Evolutionary conservation across 2,797 vertebrate genomes (phyloP).

Genomic region (Phalloptychus januarius): DNA sequence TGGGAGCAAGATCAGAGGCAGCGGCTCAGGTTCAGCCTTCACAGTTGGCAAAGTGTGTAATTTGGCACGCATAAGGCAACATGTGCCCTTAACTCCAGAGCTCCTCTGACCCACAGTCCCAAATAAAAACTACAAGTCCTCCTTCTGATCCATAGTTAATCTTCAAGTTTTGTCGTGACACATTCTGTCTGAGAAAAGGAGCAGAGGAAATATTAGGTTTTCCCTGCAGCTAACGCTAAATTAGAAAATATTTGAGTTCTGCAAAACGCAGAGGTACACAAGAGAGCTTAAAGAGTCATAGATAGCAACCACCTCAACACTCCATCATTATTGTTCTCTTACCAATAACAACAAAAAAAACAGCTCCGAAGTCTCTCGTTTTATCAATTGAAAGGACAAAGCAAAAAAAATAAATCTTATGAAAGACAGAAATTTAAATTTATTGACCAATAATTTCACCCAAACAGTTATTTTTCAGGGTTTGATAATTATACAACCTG

Average conservation of each 20-base stretch:
- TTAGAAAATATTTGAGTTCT: slow-evolving; percentile 49
- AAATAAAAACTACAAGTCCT: neutral
- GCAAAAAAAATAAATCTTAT: neutral
- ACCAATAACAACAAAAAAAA: slow-evolving; percentile 3
- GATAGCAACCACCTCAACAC: slow-evolving; percentile 33
- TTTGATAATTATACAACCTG: neutral
- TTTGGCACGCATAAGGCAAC: slow-evolving; percentile 15
- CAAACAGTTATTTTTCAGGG: neutral
- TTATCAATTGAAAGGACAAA: neutral
- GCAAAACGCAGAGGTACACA: slow-evolving; percentile 28
- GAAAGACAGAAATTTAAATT: neutral
- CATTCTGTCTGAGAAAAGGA: slow-evolving; percentile 30
- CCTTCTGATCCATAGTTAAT: slow-evolving; percentile 1
- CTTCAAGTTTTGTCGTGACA: slow-evolving; percentile 19
- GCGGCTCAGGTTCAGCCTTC: slow-evolving; percentile 15
- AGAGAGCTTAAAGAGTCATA: slow-evolving; percentile 10
- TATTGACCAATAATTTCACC: neutral
- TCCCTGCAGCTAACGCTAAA: slow-evolving; percentile 49
- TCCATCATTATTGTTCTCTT: slow-evolving; percentile 39
- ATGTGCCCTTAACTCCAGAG: slow-evolving; percentile 7
- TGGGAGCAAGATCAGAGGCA: slow-evolving; percentile 20
- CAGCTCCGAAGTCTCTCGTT: neutral
- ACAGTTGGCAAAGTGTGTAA: slow-evolving; percentile 36
- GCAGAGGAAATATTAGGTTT: slow-evolving; percentile 44
- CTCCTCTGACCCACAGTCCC: slow-evolving; percentile 21